Conservation (phyloP, 2,888 invertebrate genomes). For the Cartodere bifasciata region DNA sequence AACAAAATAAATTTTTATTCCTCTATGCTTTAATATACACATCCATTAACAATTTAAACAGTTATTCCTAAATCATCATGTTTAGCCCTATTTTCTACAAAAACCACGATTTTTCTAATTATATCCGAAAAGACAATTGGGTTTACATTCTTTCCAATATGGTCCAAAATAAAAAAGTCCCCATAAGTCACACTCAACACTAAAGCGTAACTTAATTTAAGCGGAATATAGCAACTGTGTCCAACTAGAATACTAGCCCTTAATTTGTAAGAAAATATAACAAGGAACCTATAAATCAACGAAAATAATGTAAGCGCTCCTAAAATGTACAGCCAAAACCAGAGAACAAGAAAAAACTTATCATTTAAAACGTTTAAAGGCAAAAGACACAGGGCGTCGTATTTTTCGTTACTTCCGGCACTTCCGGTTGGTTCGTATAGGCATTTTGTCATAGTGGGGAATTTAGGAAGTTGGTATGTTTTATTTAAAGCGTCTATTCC, state of each 20-base stretch:
- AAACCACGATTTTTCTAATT: too few relatives aligned
- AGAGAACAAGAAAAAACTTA: conserved; percentile 61
- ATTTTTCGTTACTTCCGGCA: conserved; percentile 42
- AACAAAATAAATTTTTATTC: too few relatives aligned
- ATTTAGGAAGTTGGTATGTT: conserved; percentile 59
- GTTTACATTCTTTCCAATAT: conserved; percentile 64
- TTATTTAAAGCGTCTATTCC: conserved; percentile 42
- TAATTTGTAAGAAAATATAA: conserved; percentile 43
- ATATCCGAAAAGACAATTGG: conserved; percentile 53
- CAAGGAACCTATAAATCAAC: conserved; percentile 49
- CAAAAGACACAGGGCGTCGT: conserved; percentile 59
- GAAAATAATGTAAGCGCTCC: conserved; percentile 47
- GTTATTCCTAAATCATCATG: too few relatives aligned
- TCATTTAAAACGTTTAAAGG: conserved; percentile 69
- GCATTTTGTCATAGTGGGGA: conserved; percentile 61
- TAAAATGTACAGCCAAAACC: conserved; percentile 61
- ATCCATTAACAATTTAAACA: too few relatives aligned
- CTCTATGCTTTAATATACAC: too few relatives aligned
- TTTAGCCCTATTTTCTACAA: too few relatives aligned
- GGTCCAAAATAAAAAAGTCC: conserved; percentile 68
- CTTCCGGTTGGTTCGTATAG: conserved; percentile 45
- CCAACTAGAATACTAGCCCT: conserved; percentile 49
- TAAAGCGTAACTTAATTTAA: conserved; percentile 38
- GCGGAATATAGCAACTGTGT: conserved; percentile 42
- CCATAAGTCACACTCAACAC: conserved; percentile 46